These are phyloP conservation scores for Spinus pinus DNA, from an alignment of 2,797 vertebrate species.

Conservation along the genomic window DNA sequence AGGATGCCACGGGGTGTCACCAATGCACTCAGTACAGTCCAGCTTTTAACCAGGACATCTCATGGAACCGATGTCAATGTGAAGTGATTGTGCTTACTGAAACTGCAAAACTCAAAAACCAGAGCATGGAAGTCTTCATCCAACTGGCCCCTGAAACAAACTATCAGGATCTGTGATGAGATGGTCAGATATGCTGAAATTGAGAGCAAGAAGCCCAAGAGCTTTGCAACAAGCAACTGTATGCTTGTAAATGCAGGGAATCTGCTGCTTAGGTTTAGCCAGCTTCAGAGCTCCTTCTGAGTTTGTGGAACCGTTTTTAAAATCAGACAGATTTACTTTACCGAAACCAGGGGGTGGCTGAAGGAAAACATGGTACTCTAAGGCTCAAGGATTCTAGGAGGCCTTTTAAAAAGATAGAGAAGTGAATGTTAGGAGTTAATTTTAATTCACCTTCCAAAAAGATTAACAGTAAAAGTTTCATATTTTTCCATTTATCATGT, in stretches of 20 bases:
- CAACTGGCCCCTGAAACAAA: too few relatives aligned
- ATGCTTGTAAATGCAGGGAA: not conserved
- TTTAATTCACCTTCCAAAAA: not conserved
- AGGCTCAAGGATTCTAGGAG: not conserved
- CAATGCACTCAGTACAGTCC: rapidly evolving
- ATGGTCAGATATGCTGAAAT: not conserved
- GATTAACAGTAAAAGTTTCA: not conserved
- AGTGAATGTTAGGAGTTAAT: not conserved
- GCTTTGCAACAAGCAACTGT: not conserved
- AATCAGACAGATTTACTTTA: not conserved
- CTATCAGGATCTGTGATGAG: not conserved
- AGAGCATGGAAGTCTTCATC: not conserved
- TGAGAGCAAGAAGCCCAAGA: not conserved
- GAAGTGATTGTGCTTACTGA: not conserved
- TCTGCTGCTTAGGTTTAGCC: not conserved
- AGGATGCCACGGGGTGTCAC: not conserved
- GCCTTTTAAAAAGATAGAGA: not conserved
- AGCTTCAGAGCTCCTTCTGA: not conserved
- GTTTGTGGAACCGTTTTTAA: not conserved
- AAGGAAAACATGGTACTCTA: not conserved
- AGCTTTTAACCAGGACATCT: not conserved
- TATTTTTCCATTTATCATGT: not conserved
- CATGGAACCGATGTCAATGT: not conserved
- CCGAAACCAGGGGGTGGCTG: not conserved
- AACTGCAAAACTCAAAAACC: not conserved